Base-by-base conservation (phyloP, 2,113 vertebrate genomes). In the Paramormyrops kingsleyae region DNA sequence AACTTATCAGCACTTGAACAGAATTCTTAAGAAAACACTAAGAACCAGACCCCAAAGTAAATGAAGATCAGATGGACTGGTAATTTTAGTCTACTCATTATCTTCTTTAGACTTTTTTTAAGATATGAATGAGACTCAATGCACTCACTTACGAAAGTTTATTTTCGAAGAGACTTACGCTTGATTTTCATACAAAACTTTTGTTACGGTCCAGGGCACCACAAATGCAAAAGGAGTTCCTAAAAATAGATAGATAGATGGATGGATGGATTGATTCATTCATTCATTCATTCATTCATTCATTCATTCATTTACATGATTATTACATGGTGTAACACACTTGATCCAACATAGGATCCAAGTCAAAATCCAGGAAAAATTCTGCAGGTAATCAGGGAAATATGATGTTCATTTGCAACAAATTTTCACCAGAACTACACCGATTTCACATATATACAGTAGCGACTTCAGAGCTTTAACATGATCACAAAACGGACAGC, bases 181-280 rank as follows among this genome's bases (percentile, higher is more conserved):
- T 1, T 93, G 96, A 92, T 99, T 96, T 94, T 99, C 98, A 95
- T 98, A 94, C 44, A 96, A 83, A 62, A 95, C 94, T 92, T 97
- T 97, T 52, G 94, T 93, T 19, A 97, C 91, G 15, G 95, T 95
- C 99, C 99, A 99, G 0, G 98, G 97, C 0, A 95, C 95, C 49
- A 99, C 97, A 89, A 97, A 99, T 24, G 98, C 89, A 66, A 98
- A 89, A 0, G 98, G 99, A 86, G 96, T 97, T 89, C 95, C 99
- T 99, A 90, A 89, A 15, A 1, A 56, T 56, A 53, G 52, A 53
- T 53, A 74, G 52, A 56, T 56, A 21, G 52, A 53, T 53, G 6
- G 52, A 53, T 53, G 6, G 52, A 21, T 53, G 1, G 52, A 53
- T 19, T 5, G 52, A 53, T 19, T 1, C 17, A 53, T 19, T 0